phyloP scores from a whole-genome alignment of 2,113 vertebrate genomes.

The Proterorhinus semilunaris region DNA sequence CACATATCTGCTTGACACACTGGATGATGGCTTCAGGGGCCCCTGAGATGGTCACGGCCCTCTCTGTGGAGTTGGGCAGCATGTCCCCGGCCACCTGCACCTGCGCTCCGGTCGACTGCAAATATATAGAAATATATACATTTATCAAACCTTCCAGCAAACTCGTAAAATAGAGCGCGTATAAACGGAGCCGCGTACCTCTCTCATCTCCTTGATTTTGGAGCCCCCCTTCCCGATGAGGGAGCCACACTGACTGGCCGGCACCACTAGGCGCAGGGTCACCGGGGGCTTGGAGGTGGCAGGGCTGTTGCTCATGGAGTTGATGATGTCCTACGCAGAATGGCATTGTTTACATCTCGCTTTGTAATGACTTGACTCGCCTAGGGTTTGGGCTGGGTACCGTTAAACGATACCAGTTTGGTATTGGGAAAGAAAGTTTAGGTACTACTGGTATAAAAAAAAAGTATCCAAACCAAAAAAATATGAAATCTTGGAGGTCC shows the following conservation, averaged over 20 bases:
- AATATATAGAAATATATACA: not conserved
- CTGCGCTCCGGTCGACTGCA: slow-evolving; percentile 95
- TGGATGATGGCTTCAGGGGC: slow-evolving; percentile 98
- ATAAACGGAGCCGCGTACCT: slow-evolving; percentile 70
- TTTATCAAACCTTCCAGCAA: not conserved
- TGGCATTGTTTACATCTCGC: no score
- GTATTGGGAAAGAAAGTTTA: no score
- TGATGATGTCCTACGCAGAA: slow-evolving; percentile 88
- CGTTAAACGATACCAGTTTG: no score
- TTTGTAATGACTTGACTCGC: no score
- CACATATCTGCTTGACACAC: slow-evolving; percentile 99
- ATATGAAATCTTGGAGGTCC: no score
- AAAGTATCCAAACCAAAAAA: no score
- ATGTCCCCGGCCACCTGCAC: slow-evolving; percentile 98
- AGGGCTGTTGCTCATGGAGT: slow-evolving; percentile 98
- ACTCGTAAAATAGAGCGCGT: not conserved
- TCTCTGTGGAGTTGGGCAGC: slow-evolving; percentile 97
- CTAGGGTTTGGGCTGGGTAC: no score
- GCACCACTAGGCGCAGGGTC: slow-evolving; percentile 91
- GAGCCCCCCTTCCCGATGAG: slow-evolving; percentile 97
- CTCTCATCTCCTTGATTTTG: slow-evolving; percentile 98
- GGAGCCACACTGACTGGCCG: slow-evolving; percentile 94
- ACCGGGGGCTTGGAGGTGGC: slow-evolving; percentile 97
- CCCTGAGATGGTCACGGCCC: slow-evolving; percentile 96
- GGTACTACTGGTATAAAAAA: no score